These are phyloP conservation scores for Zaprionus lineosus DNA, from an alignment of 2,888 invertebrate genomes.

Conservation along the genomic window DNA sequence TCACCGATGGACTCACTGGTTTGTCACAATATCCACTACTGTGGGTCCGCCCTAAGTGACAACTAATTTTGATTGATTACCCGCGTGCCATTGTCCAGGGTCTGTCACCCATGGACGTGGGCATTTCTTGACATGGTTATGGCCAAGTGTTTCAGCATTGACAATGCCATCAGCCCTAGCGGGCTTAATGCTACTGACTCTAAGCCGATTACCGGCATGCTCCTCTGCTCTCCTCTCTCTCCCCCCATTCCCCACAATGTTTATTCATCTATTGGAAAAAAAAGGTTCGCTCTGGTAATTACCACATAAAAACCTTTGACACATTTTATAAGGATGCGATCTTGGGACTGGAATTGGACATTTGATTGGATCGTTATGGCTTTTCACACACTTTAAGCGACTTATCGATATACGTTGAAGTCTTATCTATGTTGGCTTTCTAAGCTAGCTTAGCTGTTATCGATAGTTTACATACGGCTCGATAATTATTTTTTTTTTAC, in stretches of 20 bases:
- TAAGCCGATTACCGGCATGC: conserved; percentile 65
- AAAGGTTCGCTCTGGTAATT: no score
- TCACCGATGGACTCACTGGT: conserved; percentile 25
- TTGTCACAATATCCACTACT: conserved; percentile 71
- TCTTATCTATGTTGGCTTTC: no score
- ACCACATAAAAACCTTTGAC: conserved; percentile 55
- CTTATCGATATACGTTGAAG: no score
- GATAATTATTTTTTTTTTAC: no score
- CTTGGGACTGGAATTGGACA: conserved; percentile 11
- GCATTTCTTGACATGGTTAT: conserved; percentile 32
- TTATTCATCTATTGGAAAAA: no score
- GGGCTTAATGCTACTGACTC: conserved; percentile 34
- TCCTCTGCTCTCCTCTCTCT: no score
- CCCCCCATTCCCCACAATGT: no score
- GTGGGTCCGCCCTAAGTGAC: conserved; percentile 66
- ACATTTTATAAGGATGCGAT: conserved; percentile 25
- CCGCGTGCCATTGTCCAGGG: conserved; percentile 23
- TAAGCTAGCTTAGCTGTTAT: no score
- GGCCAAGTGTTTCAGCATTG: conserved; percentile 9
- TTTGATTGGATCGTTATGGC: conserved; percentile 32
- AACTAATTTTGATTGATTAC: conserved; percentile 81
- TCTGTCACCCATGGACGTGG: conserved; percentile 34
- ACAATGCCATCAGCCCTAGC: conserved; percentile 20
- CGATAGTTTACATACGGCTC: no score
- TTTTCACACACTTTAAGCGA: conserved; percentile 49